Evolutionary conservation across 2,888 invertebrate genomes (phyloP), one percentile per base, ranked within the genome.

Genomic region (Epinotia brunnichana): DNA sequence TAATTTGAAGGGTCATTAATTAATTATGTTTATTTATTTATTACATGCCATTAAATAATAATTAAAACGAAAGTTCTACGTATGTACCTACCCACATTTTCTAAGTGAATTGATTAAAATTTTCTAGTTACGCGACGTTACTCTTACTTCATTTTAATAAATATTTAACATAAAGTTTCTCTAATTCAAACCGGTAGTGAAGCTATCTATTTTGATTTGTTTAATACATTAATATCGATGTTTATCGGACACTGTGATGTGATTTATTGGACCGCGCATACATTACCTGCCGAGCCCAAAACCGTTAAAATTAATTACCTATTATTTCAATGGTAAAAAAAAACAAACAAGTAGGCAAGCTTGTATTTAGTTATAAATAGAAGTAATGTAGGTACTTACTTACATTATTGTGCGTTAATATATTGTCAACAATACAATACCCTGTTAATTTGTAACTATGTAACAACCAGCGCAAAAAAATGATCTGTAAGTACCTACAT

Each of bases 1-100:
- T 21, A 53, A 5, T 15, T 24, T 7, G 72, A 70, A 70, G 64
- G 74, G 76, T 75, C 67, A 74, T 64, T 63, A 73, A 77, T 84
- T 83, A 85, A 24, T 24, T 48, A n/a, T 56, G n/a, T 51, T 59
- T 60, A 41, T 61, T 71, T 35, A 61, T 54, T 48, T 19, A 44
- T 39, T 53, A 11, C 19, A 24, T 11, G 4, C 21, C 53, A 53
- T 21, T 48, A 72, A 60, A 62, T 72, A 24, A 24, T 39, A 57
- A 63, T 19, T 29, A 68, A 68, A 73, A 62, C 41, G 68, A 68
- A 68, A 68, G 72, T 68, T 63, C 19, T 10, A 51, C 59, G 24
- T 48, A 56, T 5, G 35, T 67, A 51, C 35, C 62, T 44, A 51
- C 10, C 35, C 35, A 35, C 7, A 69, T 68, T 73, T 69, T 69